Base-by-base conservation (phyloP, 2,797 vertebrate genomes). In the Sebastes cheni region DNA sequence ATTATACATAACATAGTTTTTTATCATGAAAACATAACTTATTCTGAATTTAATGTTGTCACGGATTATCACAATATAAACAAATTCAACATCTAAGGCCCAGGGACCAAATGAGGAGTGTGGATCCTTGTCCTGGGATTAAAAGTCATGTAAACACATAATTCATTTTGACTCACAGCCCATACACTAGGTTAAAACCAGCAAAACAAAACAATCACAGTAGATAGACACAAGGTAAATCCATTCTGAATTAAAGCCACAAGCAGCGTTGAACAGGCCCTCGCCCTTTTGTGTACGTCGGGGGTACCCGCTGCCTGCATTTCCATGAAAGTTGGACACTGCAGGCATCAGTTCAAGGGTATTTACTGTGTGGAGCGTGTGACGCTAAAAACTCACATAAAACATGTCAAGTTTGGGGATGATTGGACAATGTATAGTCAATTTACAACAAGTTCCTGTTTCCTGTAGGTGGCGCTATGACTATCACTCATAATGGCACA, bases 61-160 rank as follows among this genome's bases (percentile, higher is more conserved):
- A n/a, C 14, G 6, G 42, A 81, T 62, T 81, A 46, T 52, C 1
- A 75, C 11, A 74, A 18, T 39, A 79, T 22, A 67, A 73, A 78
- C 55, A 72, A 50, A 52, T 6, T 39, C 36, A 61, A 72, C 23
- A 73, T 67, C 42, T 73, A 80, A 77, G 59, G 0, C 22, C 14
- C 4, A 9, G 20, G 9, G 56, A 67, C 46, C 1, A 42, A 65
- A 70, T 42, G 11, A 60, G 5, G 54, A 69, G 6, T 42, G 54
- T 25, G 5, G 46, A 39, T 73, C 46, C 23, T 74, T 30, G 2
- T 52, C 5, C 67, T 46, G 36, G 59, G 42, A 66, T 77, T 69
- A 84, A 88, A 85, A 86, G 42, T 36, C n/a, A 75, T 62, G 85
- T 87, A 89, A 92, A 91, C 88, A 85, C 27, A 61, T 11, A 25